Evolutionary conservation across 2,888 invertebrate genomes (phyloP).

Genomic region (Alitta virens): DNA sequence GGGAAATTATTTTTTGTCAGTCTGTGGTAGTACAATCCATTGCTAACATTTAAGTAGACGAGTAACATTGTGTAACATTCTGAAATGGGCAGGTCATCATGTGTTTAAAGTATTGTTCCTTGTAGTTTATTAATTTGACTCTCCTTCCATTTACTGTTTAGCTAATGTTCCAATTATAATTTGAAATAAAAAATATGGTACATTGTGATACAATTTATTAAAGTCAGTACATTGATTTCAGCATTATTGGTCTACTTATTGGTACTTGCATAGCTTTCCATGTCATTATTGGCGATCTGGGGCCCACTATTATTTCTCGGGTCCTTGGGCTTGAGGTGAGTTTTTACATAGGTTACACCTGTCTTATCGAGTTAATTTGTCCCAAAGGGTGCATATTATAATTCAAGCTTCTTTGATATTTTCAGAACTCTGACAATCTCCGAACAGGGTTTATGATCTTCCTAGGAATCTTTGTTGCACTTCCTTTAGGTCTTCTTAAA

Average conservation of each 20-base stretch:
- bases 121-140: not conserved
- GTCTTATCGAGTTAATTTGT: too few species aligned
- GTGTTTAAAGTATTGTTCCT: not conserved
- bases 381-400: not conserved
- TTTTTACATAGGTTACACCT: not conserved
- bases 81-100: too few species aligned
- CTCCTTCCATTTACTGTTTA: too few species aligned
- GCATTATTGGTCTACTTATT: constrained; percentile 88
- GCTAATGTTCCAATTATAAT: too few species aligned
- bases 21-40: too few species aligned
- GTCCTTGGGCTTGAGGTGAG: constrained; percentile 61
- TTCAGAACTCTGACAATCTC: constrained; percentile 45
- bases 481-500: constrained; percentile 83
- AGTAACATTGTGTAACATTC: not conserved
- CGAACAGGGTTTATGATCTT: constrained; percentile 49
- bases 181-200: too few species aligned
- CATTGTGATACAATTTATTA: too few species aligned
- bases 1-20: not conserved
- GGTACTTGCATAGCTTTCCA: constrained; percentile 95
- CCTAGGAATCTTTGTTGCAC: constrained; percentile 66
- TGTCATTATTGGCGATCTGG: constrained; percentile 96
- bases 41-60: not conserved
- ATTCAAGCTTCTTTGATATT: not conserved
- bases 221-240: too few species aligned
- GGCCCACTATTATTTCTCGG: constrained; percentile 85